phyloP scores from a whole-genome alignment of 2,888 invertebrate species.

The Drosophila falleni region DNA sequence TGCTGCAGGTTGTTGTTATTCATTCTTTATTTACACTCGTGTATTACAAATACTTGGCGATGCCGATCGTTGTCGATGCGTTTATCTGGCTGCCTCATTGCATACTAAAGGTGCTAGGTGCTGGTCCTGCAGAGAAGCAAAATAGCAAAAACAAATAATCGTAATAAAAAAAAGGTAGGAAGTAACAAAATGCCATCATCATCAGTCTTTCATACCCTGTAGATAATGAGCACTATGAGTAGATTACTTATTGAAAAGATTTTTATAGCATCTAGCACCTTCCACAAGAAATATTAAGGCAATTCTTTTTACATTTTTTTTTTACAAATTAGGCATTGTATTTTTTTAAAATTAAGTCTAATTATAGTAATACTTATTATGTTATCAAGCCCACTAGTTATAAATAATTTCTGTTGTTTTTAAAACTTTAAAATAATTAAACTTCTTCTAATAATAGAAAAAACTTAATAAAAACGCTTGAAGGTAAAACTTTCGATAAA shows the following conservation, averaged over 20 bases:
- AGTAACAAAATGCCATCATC: conserved; percentile 76
- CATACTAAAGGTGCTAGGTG: conserved; percentile 72
- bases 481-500: no score
- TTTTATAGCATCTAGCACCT: no score
- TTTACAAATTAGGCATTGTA: no score
- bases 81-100: conserved; percentile 73
- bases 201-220: conserved; percentile 65
- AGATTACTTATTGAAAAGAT: not conserved
- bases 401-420: no score
- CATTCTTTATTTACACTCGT: conserved; percentile 63
- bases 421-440: no score
- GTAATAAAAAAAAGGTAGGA: conserved; percentile 49
- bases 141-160: conserved; percentile 6
- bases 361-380: no score
- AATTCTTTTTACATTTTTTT: no score
- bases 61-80: conserved; percentile 72
- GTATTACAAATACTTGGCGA: conserved; percentile 39
- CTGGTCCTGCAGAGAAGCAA: conserved; percentile 43
- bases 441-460: no score
- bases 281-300: no score
- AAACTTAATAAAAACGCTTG: no score
- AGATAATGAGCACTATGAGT: not conserved
- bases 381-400: no score
- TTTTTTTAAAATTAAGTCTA: no score
- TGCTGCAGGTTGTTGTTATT: conserved; percentile 78